Evolutionary conservation across 2,888 invertebrate species (phyloP), one percentile per base, ranked within the genome.

Genomic region (Capitulum mitella): DNA sequence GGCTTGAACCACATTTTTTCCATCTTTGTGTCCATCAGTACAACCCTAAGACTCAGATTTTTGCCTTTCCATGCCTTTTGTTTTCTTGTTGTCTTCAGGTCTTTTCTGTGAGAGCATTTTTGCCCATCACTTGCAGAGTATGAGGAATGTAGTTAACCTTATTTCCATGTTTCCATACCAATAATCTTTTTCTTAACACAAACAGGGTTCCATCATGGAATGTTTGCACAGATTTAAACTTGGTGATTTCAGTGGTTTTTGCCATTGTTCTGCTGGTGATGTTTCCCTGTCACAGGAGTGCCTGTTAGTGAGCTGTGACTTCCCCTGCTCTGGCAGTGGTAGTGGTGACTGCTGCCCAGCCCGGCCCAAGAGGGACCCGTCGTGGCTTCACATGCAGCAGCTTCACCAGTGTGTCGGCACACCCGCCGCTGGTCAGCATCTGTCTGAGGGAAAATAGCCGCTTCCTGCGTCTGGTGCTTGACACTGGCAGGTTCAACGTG

Each of bases 341-440:
- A 26, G 70, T 70, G 26, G 70, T 70, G 40, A 70, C 70, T 22
- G 70, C 70, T 6, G 70, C 37, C 19, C 1, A 12, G 40, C 40
- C 37, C 19, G 64, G 19, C 34, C 40, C 37, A 19, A 34, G 2
- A 14, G 64, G 64, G 3, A 37, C 37, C 1, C 37, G 70, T 0
- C 70, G 70, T 0, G 70, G 70, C 40, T 70, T 70, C 40, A 70
- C 70, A 22, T 70, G 70, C 70, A 70, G 40, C 40, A 70, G 70
- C 70, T 70, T 70, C 40, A 70, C 70, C 70, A 40, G 37, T 40
- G 70, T 70, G 22, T 70, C 70, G 26, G 37, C 37, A 1, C 40
- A 37, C 26, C 70, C 70, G 8, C 64, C 70, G 22, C 29, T 70
- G 70, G 70, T 70, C 37, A 70, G 70, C 70, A 40, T 70, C 40